Evolutionary conservation across 2,113 vertebrate species (phyloP).

Genomic region (Neomonachus schauinslandi): DNA sequence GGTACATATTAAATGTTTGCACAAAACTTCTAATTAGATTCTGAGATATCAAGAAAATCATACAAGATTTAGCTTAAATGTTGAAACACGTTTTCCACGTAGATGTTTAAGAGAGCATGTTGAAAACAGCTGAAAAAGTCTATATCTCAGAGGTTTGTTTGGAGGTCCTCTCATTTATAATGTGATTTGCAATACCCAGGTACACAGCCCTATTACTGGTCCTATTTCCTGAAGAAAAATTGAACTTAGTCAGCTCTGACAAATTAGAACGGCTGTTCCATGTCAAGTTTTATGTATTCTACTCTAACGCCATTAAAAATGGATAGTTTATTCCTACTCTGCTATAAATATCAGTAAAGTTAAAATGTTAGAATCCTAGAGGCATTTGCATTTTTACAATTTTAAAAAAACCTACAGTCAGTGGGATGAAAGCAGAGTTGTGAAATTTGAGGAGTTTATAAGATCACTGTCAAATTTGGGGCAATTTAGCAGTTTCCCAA

Average conservation of each 20-base stretch:
- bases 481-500: neutral
- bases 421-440: neutral
- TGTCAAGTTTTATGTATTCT: neutral
- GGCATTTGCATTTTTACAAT: slow-evolving; percentile 15
- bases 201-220: neutral
- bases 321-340: neutral
- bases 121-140: neutral
- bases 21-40: neutral
- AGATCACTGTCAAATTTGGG: neutral
- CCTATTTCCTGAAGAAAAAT: slow-evolving; percentile 11
- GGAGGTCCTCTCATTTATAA: neutral
- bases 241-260: neutral
- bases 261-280: neutral
- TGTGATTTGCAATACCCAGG: neutral
- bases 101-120: neutral
- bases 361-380: neutral
- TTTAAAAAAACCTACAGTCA: neutral
- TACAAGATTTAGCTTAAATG: neutral
- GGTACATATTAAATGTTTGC: neutral
- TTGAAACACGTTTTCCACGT: neutral
- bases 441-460: neutral
- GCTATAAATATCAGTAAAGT: neutral
- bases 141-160: neutral
- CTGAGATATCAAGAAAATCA: neutral
- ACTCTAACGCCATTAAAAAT: neutral